phyloP scores from a whole-genome alignment of 2,113 vertebrate genomes.

The Salvelinus sp. region DNA sequence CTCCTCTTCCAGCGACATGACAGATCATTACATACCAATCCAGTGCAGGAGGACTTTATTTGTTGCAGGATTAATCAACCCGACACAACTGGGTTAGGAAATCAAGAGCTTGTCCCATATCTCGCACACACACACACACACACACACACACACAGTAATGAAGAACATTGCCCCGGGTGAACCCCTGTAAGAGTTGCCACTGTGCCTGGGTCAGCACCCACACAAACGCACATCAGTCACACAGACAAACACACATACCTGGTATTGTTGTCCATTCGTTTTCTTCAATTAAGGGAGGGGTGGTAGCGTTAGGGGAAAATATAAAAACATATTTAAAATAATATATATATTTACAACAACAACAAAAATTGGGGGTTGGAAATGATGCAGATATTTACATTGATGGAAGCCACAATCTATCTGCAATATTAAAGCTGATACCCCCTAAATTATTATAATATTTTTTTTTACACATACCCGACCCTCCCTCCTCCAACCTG shows the following conservation, averaged over 20 bases:
- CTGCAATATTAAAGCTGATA: too few relatives aligned
- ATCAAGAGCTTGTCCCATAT: slow-evolving; percentile 16
- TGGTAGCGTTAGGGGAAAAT: too few relatives aligned
- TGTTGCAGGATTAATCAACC: slow-evolving; percentile 68
- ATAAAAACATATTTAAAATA: too few relatives aligned
- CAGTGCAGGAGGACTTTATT: slow-evolving; percentile 54
- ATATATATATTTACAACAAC: too few relatives aligned
- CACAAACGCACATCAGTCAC: background rate
- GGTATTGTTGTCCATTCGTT: too few relatives aligned
- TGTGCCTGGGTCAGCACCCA: background rate
- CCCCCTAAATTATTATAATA: too few relatives aligned
- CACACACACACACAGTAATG: background rate
- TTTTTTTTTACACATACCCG: too few relatives aligned
- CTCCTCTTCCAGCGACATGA: slow-evolving; percentile 49
- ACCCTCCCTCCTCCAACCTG: slow-evolving; percentile 12
- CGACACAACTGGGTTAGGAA: slow-evolving; percentile 67
- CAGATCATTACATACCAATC: slow-evolving; percentile 65
- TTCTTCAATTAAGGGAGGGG: too few relatives aligned
- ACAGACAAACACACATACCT: too few relatives aligned
- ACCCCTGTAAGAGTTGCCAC: background rate
- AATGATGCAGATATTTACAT: too few relatives aligned
- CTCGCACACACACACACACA: slow-evolving; percentile 16
- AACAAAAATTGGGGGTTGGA: too few relatives aligned
- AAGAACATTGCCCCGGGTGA: background rate
- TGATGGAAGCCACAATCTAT: background rate